Evolutionary conservation across 30 jellyfish, hydroid and myxozoan species (phyloP), one percentile per base, ranked within the genome.

Genomic region (Catostylus mosaicus): DNA sequence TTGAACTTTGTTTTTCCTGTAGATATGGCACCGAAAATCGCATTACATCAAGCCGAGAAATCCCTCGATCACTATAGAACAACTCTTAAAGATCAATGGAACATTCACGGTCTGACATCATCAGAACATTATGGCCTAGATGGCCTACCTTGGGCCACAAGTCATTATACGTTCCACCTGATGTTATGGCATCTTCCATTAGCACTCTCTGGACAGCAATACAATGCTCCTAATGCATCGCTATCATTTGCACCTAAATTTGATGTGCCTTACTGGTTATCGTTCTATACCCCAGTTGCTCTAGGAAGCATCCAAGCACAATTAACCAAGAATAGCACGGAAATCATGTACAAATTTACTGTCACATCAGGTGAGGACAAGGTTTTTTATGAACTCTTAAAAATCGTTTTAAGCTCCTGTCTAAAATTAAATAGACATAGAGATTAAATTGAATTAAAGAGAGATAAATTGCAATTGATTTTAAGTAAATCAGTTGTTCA

Each of bases 81-180:
- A 38, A 94, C 97, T 1, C 80, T 94, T 31, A 82, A 82, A 30
- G 99, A 94, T 72, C 99, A 94, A 84, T 94, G 99, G 99, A 94
- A 94, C 59, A 47, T 94, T 71, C 99, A 94, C 65, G 99, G 99
- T 8, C 52, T 94, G 24, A 94, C 99, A 27, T 94, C 99, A 40
- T 88, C 99, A 30, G 92, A 88, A 16, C 93, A 80, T 61, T 94
- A 94, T 59, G 99, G 99, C 1, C 80, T 94, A n/a, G 99, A 94
- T 75, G 99, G 99, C 35, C 77, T 94, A 26, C 99, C 99, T 0
- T 94, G 99, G 99, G 99, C 99, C 54, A 86, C 99, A 0, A 94
- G 99, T 67, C 99, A 94, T 65, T 94, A 94, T 35, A 75, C 99
- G 2, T 88, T 94, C 40, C 99, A 94, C 57, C 52, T 94, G 56